phyloP scores from a whole-genome alignment of 1,140 invertebrate genomes.

The Habropoda laboriosa region DNA sequence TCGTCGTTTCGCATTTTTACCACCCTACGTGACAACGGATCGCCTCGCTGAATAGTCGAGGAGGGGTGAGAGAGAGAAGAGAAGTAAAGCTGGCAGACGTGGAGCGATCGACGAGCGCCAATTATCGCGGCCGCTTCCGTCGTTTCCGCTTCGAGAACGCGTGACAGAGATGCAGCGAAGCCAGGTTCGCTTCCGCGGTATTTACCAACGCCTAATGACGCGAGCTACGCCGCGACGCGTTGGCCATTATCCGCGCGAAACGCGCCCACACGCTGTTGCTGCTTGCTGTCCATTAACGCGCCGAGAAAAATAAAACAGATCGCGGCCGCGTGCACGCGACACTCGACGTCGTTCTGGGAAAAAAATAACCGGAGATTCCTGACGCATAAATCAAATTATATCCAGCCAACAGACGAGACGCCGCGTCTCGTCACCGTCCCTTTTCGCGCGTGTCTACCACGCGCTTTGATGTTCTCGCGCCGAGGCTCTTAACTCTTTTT shows the following conservation, averaged over 20 bases:
- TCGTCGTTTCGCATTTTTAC: conserved; percentile 47
- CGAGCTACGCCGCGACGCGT: too few species aligned
- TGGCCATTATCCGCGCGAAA: conserved; percentile 16
- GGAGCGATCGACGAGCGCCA: conserved; percentile 24
- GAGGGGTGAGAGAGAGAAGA: too few species aligned
- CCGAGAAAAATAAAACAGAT: neutral
- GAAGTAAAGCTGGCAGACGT: neutral
- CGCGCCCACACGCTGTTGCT: too few species aligned
- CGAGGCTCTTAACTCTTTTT: neutral
- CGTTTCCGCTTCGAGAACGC: neutral
- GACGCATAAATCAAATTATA: neutral
- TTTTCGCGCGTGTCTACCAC: neutral
- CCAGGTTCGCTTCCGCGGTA: neutral
- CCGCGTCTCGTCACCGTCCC: neutral
- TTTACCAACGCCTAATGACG: conserved; percentile 27
- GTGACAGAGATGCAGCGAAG: neutral
- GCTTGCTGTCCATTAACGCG: conserved; percentile 25
- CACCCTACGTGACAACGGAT: conserved; percentile 28
- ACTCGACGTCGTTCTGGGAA: neutral
- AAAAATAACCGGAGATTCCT: neutral
- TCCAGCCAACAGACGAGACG: neutral
- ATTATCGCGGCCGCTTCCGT: conserved; percentile 12
- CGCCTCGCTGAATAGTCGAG: neutral
- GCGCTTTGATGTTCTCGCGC: neutral
- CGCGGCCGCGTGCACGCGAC: neutral